Evolutionary conservation across 2,797 vertebrate species (phyloP).

Genomic region (Sebastes taczanowskii): DNA sequence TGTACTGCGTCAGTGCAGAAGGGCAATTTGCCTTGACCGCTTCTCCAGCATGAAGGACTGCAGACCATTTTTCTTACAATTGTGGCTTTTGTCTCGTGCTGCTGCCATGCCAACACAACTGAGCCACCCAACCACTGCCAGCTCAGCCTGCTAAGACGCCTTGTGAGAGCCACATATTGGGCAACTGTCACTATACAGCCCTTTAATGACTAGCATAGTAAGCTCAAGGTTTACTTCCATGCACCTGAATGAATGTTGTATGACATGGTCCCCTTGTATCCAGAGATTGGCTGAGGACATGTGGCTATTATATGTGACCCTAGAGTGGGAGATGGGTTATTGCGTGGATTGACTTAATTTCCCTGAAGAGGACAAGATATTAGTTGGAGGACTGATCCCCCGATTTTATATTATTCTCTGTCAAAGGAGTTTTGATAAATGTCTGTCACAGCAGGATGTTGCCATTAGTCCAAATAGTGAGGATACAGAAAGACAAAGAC

Average conservation of each 20-base stretch:
- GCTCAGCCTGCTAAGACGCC: slow-evolving; percentile 9
- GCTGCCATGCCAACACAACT: slow-evolving; percentile 57
- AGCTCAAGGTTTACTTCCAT: not conserved
- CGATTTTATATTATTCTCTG: not conserved
- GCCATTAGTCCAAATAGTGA: not conserved
- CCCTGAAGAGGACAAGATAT: slow-evolving; percentile 55
- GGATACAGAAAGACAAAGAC: not conserved
- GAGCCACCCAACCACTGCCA: slow-evolving; percentile 11
- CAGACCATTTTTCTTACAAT: slow-evolving; percentile 25
- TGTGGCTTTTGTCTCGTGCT: slow-evolving; percentile 35
- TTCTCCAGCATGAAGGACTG: slow-evolving; percentile 25
- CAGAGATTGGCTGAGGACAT: slow-evolving; percentile 9
- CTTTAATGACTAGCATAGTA: not conserved
- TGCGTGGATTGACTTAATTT: slow-evolving; percentile 55
- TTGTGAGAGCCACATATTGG: slow-evolving; percentile 1
- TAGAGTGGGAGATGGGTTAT: slow-evolving; percentile 36
- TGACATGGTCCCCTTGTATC: not conserved
- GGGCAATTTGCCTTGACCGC: slow-evolving; percentile 36
- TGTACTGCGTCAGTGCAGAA: slow-evolving; percentile 17
- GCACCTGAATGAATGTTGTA: slow-evolving; percentile 17
- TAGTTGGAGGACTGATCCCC: slow-evolving; percentile 8
- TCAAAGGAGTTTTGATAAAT: slow-evolving; percentile 8
- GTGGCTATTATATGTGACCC: slow-evolving; percentile 22
- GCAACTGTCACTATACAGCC: slow-evolving; percentile 9
- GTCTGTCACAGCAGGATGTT: not conserved